Evolutionary conservation across 2,797 vertebrate species (phyloP), one percentile per base, ranked within the genome.

Genomic region (Neostethus bicornis): DNA sequence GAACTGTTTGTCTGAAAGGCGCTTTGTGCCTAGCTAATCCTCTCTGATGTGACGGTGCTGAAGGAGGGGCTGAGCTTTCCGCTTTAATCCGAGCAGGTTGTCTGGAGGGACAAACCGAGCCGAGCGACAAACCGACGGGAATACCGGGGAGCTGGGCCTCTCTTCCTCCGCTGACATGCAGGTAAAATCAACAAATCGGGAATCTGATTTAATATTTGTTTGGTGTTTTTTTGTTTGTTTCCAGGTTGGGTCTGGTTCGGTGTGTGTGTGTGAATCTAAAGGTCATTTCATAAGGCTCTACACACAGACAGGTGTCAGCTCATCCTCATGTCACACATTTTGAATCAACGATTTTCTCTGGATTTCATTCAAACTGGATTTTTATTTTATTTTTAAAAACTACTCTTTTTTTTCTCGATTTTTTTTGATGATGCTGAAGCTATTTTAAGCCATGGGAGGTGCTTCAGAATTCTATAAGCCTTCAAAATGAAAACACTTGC

Each of bases 1-100:
- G 55, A n/a, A 1, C 35, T 21, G 59, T 51, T 32, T 50, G 78
- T 51, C 31, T 34, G 75, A 84, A 84, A 88, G 79, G 79, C 79
- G 85, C 84, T 89, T 90, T 83, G 79, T 79, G 85, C 84, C 45
- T 70, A 66, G 66, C 42, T 92, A 92, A 92, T 92, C 90, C 87
- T 79, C 85, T 90, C 63, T 89, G 89, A 90, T 86, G 91, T 91
- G 91, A 91, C 87, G 70, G 54, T 53, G 79, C 73, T 19, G 84
- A 34, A 72, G 86, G 89, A 83, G 87, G 87, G 76, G 80, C 77
- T 56, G 66, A 80, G 79, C 75, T 75, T 66, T 70, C 73, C 59
- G 77, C 60, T 51, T 56, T 89, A 87, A 90, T 91, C 88, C 82
- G 26, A 62, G 14, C 72, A 73, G 76, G 48, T 73, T 78, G 83